Percentiles rank a stretch among this genome's conserved stretches.
Conservation (phyloP, 2,113 vertebrate genomes). For the Boleophthalmus pectinirostris region DNA sequence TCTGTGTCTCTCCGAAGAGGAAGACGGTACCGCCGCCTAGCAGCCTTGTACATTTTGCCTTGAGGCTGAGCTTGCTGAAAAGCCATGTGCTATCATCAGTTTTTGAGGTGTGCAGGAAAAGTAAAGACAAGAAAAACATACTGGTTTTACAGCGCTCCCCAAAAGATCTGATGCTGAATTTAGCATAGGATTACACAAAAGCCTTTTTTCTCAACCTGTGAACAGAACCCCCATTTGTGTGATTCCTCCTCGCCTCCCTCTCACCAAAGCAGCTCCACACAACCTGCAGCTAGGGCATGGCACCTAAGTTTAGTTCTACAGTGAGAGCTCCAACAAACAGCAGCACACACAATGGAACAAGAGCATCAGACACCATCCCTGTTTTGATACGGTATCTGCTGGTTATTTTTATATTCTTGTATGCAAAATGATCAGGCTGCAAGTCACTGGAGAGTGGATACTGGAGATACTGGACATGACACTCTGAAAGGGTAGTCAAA, state of each 20-base stretch:
- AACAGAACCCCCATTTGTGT: constrained; percentile 68
- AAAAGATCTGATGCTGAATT: constrained; percentile 79
- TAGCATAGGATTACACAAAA: constrained; percentile 79
- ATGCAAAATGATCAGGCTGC: constrained; percentile 38
- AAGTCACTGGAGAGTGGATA: constrained; percentile 41
- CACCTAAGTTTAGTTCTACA: constrained; percentile 71
- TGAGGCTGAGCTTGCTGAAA: constrained; percentile 75
- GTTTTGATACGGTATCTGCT: constrained; percentile 41
- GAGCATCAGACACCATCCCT: constrained; percentile 48
- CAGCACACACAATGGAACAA: constrained; percentile 48
- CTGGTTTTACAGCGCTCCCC: constrained; percentile 70
- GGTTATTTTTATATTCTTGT: constrained; percentile 42
- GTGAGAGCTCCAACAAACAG: constrained; percentile 55
- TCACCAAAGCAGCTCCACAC: constrained; percentile 63
- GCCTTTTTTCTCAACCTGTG: constrained; percentile 69
- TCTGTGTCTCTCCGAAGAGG: constrained; percentile 75
- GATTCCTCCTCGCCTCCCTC: constrained; percentile 69
- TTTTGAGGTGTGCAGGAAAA: constrained; percentile 73
- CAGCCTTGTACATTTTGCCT: constrained; percentile 79
- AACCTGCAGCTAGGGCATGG: constrained; percentile 68
- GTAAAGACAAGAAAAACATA: constrained; percentile 74
- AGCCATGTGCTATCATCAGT: constrained; percentile 75
- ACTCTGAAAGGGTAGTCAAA: not conserved
- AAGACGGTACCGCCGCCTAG: constrained; percentile 70
- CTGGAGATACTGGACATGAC: constrained; percentile 2